Percentiles rank a stretch among this genome's conserved stretches.
These are phyloP conservation scores for Lampris megalopsis DNA, from an alignment of 2,113 vertebrate genomes.

Conservation along the genomic window DNA sequence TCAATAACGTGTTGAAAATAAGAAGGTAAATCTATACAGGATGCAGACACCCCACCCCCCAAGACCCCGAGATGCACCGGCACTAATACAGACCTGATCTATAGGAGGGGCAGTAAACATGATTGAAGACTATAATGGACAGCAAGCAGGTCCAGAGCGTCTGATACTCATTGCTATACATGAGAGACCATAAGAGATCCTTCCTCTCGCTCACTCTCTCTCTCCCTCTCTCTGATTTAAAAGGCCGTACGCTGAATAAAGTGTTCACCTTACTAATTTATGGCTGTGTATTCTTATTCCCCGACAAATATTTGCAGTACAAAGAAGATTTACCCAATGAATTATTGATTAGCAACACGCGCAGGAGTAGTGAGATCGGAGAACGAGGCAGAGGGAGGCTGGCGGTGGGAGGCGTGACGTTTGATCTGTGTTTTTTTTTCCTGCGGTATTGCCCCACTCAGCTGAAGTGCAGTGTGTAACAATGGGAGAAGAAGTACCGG, in stretches of 20 bases:
- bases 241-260: constrained; percentile 32
- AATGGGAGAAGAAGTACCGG: neutral
- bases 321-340: constrained; percentile 24
- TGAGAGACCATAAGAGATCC: constrained; percentile 22
- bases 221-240: constrained; percentile 13
- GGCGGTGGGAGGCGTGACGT: neutral
- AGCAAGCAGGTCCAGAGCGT: neutral
- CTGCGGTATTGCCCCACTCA: constrained; percentile 16
- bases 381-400: neutral
- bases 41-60: no score
- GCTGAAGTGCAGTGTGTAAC: neutral
- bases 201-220: neutral
- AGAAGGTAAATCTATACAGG: no score
- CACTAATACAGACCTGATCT: neutral
- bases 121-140: constrained; percentile 4
- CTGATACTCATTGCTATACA: neutral
- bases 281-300: constrained; percentile 8
- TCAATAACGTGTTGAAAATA: no score
- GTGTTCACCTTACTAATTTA: constrained; percentile 36
- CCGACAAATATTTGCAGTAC: constrained; percentile 48
- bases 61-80: no score
- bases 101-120: constrained; percentile 5
- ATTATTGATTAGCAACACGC: constrained; percentile 51
- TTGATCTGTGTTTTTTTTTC: neutral
- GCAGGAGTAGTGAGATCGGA: neutral